Evolutionary conservation across 2,113 vertebrate species (phyloP).

Genomic region (Psophia crepitans): DNA sequence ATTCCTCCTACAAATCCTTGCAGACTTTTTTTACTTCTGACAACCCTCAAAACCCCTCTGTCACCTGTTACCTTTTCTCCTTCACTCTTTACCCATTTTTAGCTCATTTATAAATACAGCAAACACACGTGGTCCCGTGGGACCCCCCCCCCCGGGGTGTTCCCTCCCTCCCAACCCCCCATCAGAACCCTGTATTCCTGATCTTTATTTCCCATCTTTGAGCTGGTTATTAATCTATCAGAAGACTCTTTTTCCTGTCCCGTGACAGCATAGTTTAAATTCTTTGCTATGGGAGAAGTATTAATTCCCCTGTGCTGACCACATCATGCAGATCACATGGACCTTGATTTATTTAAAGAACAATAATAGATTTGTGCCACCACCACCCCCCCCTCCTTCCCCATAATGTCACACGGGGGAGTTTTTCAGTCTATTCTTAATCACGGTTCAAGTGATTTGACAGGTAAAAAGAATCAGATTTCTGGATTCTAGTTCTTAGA

Average conservation of each 20-base stretch:
- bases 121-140: neutral
- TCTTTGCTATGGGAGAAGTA: neutral
- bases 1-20: neutral
- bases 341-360: neutral
- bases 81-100: neutral
- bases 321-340: constrained; percentile 3
- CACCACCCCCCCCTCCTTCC: neutral
- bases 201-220: constrained; percentile 36
- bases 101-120: neutral
- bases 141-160: neutral
- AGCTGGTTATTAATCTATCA: neutral
- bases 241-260: neutral
- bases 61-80: neutral
- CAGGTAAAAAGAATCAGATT: neutral
- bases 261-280: neutral
- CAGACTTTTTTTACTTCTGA: neutral
- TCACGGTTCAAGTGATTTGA: neutral
- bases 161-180: neutral
- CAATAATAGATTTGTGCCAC: constrained; percentile 6
- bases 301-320: neutral
- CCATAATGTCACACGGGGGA: neutral
- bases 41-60: neutral
- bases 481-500: neutral
- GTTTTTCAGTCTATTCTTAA: neutral
- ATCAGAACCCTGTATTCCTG: neutral